A percentile compares a stretch with the other conserved stretches of the same genome.
Conservation (phyloP, 1,140 invertebrate species). For the Eulimnadia texana region DNA sequence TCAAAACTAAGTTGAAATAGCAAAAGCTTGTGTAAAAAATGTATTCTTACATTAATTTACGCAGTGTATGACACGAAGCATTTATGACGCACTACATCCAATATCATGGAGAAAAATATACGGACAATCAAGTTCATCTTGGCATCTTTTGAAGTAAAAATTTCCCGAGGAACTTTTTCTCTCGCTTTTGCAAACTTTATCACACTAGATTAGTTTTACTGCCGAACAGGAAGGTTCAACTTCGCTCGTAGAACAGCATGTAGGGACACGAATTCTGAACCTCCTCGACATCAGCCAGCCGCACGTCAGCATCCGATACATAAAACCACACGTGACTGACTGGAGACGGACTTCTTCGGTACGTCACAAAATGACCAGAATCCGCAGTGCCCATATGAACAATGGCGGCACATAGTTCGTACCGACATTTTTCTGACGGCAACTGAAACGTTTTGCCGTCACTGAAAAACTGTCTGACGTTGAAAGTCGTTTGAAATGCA, state of each 20-base stretch:
- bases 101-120: too few species aligned
- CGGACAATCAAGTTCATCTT: too few species aligned
- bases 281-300: conserved; percentile 26
- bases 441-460: conserved; percentile 28
- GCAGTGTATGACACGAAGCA: too few species aligned
- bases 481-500: conserved; percentile 65
- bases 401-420: conserved; percentile 66
- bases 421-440: conserved; percentile 35
- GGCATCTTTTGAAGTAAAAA: too few species aligned
- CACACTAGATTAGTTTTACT: too few species aligned
- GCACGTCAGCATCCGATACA: conserved; percentile 32
- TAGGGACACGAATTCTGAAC: conserved; percentile 32
- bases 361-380: conserved; percentile 84
- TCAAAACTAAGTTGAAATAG: too few species aligned
- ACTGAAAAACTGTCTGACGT: conserved; percentile 52
- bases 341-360: conserved; percentile 45
- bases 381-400: conserved; percentile 72
- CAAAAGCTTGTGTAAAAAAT: too few species aligned
- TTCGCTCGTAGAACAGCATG: conserved; percentile 36
- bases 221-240: neutral
- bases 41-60: too few species aligned
- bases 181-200: too few species aligned
- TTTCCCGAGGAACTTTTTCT: too few species aligned
- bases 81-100: too few species aligned
- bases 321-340: conserved; percentile 29